Evolutionary conservation across 2,888 invertebrate genomes (phyloP).

Genomic region (Dichetophora obliterata): DNA sequence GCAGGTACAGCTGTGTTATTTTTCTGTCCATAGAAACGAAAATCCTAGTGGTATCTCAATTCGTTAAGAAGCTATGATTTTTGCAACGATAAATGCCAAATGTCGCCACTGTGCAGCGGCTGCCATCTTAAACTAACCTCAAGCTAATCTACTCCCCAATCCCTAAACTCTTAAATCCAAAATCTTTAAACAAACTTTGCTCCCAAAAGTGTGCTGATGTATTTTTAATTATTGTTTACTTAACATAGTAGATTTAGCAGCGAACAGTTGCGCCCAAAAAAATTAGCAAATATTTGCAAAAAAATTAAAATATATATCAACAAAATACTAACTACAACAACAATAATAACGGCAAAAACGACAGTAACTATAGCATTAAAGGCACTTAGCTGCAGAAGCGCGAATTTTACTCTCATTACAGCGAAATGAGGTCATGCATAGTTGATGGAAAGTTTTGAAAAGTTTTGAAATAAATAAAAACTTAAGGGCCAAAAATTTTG

Average conservation of each 20-base stretch:
- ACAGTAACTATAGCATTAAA: background rate
- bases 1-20: too few relatives aligned
- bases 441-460: background rate
- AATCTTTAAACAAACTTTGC: background rate
- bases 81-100: too few relatives aligned
- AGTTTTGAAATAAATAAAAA: background rate
- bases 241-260: background rate
- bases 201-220: background rate
- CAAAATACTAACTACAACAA: background rate
- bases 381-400: too few relatives aligned
- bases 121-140: too few relatives aligned
- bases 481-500: background rate
- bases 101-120: too few relatives aligned
- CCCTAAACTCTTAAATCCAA: too few relatives aligned
- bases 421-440: background rate
- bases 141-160: too few relatives aligned
- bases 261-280: background rate
- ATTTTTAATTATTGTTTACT: conserved; percentile 1
- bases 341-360: background rate
- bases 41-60: too few relatives aligned
- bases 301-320: background rate
- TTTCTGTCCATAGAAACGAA: too few relatives aligned
- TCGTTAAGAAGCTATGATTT: too few relatives aligned
- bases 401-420: too few relatives aligned
- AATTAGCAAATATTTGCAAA: background rate